Percentiles rank a stretch among this genome's conserved stretches.
phyloP scores from a whole-genome alignment of 1,140 invertebrate species.

The Callitettix versicolor region DNA sequence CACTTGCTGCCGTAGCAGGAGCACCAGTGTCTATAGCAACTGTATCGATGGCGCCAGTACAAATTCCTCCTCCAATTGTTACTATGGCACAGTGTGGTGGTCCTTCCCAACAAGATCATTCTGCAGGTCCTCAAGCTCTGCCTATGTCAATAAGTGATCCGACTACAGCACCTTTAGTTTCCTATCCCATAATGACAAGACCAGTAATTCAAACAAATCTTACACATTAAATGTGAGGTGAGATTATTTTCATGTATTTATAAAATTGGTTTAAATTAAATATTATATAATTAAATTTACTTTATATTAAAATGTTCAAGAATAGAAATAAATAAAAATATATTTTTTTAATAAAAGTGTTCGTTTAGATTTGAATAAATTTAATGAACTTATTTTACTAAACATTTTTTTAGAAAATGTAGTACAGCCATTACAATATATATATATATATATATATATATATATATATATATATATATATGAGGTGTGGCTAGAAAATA shows the following conservation, averaged over 20 bases:
- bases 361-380: too few species aligned
- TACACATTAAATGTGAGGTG: neutral
- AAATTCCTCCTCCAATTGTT: conserved; percentile 45
- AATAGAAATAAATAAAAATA: too few species aligned
- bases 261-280: too few species aligned
- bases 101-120: conserved; percentile 28
- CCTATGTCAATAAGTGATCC: conserved; percentile 31
- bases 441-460: too few species aligned
- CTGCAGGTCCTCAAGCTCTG: conserved; percentile 34
- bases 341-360: too few species aligned
- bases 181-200: conserved; percentile 59
- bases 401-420: too few species aligned
- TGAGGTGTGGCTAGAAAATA: too few species aligned
- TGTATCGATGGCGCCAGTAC: conserved; percentile 45
- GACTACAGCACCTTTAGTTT: conserved; percentile 46
- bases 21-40: conserved; percentile 44
- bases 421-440: too few species aligned
- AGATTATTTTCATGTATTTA: neutral
- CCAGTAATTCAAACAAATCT: conserved; percentile 9
- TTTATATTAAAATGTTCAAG: too few species aligned
- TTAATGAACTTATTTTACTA: too few species aligned
- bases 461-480: too few species aligned
- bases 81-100: conserved; percentile 37
- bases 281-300: too few species aligned
- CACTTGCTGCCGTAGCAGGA: conserved; percentile 40